Evolutionary conservation across 2,888 invertebrate genomes (phyloP), one percentile per base, ranked within the genome.

Genomic region (Camponotus fellah): DNA sequence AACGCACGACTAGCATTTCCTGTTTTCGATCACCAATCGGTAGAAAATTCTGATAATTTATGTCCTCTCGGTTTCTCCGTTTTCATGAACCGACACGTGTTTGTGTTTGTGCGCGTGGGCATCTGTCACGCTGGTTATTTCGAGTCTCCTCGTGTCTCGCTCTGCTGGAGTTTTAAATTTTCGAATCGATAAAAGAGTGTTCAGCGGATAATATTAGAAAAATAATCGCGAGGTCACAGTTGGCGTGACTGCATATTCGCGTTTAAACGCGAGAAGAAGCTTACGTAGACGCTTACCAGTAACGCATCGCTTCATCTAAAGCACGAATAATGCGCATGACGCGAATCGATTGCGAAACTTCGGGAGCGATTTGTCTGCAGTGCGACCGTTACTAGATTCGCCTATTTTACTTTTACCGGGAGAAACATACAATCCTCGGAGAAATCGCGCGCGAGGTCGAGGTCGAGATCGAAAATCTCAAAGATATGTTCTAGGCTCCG

Each of bases 1-100:
- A 74, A 37, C 60, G 79, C 79, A 53, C 82, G 81, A 87, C 86
- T 86, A 89, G 80, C 84, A 77, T 85, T 89, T 89, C 89, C 89
- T 86, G 89, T 86, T 89, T 58, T 86, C 83, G 79, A 66, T 53
- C 79, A 81, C 71, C 85, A 62, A 85, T 87, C 75, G 72, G 79
- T 82, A 83, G 84, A 84, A 85, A 83, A 40, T 82, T 68, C 14
- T 64, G 82, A 86, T 71, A 87, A 87, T 88, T 88, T 85, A 88
- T 85, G 66, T 82, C 69, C 83, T 82, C 60, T 1, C 74, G 84
- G 4, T 62, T 53, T 53, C n/a, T 46, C 69, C 79, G 80, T 77
- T 83, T 85, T 86, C 84, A 87, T 84, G 88, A 88, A 87, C 85
- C 72, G 74, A 40, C 6, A 53, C n/a, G 6, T 53, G 8, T 49